Percentiles rank a stretch among this genome's conserved stretches.
These are phyloP conservation scores for Lepisosteus osseus DNA, from an alignment of 2,113 vertebrate species.

Conservation along the genomic window DNA sequence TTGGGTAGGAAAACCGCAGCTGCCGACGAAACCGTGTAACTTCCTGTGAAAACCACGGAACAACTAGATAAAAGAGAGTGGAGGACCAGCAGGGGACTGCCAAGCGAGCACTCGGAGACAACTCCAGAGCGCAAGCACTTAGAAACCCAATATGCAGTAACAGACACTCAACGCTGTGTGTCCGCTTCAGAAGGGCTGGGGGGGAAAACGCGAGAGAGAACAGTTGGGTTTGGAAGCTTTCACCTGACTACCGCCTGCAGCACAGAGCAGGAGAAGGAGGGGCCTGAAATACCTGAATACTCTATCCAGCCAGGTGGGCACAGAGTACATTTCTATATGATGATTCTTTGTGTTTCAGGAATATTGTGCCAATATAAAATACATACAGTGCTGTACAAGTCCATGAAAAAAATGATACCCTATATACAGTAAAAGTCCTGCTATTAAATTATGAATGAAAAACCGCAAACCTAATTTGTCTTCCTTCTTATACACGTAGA, in stretches of 20 bases:
- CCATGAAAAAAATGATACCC: too few relatives aligned
- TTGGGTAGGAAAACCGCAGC: slow-evolving; percentile 10
- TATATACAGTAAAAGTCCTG: too few relatives aligned
- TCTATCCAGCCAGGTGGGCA: too few relatives aligned
- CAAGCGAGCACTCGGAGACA: neutral
- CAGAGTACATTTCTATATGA: too few relatives aligned
- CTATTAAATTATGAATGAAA: too few relatives aligned
- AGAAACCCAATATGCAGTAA: slow-evolving; percentile 16
- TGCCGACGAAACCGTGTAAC: slow-evolving; percentile 20
- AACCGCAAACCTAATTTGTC: too few relatives aligned
- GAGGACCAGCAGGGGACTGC: neutral
- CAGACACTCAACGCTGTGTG: slow-evolving; percentile 14
- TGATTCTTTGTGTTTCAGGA: too few relatives aligned
- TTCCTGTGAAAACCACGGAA: slow-evolving; percentile 16
- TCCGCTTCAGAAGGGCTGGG: neutral
- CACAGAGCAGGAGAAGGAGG: slow-evolving; percentile 10
- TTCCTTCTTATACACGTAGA: too few relatives aligned
- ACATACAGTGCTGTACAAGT: too few relatives aligned
- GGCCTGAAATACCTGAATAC: slow-evolving; percentile 6
- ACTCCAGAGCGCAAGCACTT: slow-evolving; percentile 16
- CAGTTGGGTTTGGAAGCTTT: slow-evolving; percentile 5
- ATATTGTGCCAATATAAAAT: too few relatives aligned
- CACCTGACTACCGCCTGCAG: slow-evolving; percentile 21
- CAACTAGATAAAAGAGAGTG: neutral
- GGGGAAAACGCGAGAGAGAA: neutral